Evolutionary conservation across 2,797 vertebrate species (phyloP), one percentile per base, ranked within the genome.

Genomic region (Alcedo quadribrachys): DNA sequence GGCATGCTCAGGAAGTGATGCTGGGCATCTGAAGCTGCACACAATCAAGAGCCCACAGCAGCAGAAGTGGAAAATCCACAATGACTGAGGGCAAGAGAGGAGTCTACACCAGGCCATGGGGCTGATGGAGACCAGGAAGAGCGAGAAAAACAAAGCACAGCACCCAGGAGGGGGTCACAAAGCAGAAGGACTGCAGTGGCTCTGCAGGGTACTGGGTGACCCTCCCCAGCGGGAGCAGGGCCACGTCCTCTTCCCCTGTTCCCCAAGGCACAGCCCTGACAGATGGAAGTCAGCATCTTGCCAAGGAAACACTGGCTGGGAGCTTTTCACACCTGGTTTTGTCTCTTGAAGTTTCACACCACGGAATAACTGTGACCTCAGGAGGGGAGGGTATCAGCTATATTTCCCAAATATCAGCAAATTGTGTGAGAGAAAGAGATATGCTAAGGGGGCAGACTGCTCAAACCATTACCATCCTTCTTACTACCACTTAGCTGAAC

Each of bases 401-500:
- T 81, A 70, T 83, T 96, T 93, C 93, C 96, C 96, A 95, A 95
- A 93, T 95, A 95, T 94, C 93, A 96, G 96, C 92, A 95, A 94
- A 93, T 92, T 51, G 89, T 92, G 94, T 20, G 90, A 81, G 67
- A 25, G 94, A 95, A 97, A 96, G 91, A 97, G 97, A 95, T 98
- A 97, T 97, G 97, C 92, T 85, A 95, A 88, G 96, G 92, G 91
- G 95, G 96, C 97, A 98, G 98, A 96, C 98, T 98, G 97, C 97
- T 98, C 95, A 96, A 97, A 95, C 93, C 96, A 96, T 97, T 95
- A 97, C 71, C 69, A 87, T 96, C 97, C 94, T 74, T 92, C 97
- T 97, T 93, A 96, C 97, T 94, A 92, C 95, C 96, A 96, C 98
- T 97, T 94, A 97, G 92, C 89, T 90, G 81, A 90, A 88, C 96